phyloP scores from a whole-genome alignment of 2,888 invertebrate genomes.

The Orthonychiurus folsomi region DNA sequence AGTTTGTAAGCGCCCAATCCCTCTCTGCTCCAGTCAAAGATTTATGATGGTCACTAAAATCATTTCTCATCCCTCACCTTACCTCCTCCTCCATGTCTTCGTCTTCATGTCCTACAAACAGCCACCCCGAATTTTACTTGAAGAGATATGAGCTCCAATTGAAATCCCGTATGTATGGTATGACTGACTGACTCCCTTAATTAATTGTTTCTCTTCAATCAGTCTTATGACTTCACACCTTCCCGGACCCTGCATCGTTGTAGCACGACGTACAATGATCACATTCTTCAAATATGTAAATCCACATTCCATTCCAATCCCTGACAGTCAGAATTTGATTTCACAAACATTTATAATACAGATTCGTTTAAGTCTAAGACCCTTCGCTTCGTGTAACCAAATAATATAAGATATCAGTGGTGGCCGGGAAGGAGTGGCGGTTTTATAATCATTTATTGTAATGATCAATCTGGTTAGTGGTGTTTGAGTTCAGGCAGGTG shows the following conservation, averaged over 20 bases:
- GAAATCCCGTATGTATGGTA: conserved; percentile 24
- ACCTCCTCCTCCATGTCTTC: background rate
- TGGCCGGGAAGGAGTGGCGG: background rate
- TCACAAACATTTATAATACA: no score
- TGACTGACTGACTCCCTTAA: conserved; percentile 37
- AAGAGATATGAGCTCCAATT: no score
- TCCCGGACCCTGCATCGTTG: background rate
- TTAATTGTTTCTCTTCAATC: conserved; percentile 39
- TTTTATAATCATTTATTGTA: background rate
- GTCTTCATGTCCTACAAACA: background rate
- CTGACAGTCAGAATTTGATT: no score
- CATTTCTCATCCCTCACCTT: background rate
- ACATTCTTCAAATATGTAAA: no score
- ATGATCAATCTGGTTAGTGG: no score
- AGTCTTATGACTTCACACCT: conserved; percentile 21
- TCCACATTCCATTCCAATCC: no score
- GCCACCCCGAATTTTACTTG: background rate
- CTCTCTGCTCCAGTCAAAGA: background rate
- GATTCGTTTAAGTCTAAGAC: no score
- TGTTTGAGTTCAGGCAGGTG: no score
- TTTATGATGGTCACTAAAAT: conserved; percentile 1
- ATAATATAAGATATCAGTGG: no score
- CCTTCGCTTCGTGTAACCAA: no score
- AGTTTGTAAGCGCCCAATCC: background rate
- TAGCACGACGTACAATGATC: background rate